Evolutionary conservation across 2,888 invertebrate species (phyloP), one percentile per base, ranked within the genome.

Genomic region (Caenorhabditis wallacei): DNA sequence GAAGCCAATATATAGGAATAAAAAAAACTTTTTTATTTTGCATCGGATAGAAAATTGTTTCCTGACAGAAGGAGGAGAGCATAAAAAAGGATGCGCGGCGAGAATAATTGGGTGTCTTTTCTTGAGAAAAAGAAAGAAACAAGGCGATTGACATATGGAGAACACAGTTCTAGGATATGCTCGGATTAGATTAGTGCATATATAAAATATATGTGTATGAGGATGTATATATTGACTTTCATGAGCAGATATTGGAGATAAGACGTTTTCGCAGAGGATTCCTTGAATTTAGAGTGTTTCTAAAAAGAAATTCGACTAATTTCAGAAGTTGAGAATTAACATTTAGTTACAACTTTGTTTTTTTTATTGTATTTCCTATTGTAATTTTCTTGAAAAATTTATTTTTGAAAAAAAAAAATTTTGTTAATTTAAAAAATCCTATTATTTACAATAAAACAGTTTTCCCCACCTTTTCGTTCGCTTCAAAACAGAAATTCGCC

Each of bases 161-260:
- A 75, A 75, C 75, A 75, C 75, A 59, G 75, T 75, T 75, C 75
- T 75, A 20, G 26, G 16, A 40, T 30, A 8, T 22, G 11, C 26
- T 63, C 54, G 57, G 68, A 76, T 76, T 76, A 68, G 76, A 76
- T 76, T 68, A 76, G 76, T 68, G 56, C 75, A 61, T 46, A 43
- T 43, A 26, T 40, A 43, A n/a, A n/a, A n/a, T n/a, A n/a, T n/a
- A n/a, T n/a, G n/a, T n/a, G n/a, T n/a, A n/a, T n/a, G n/a, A n/a
- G n/a, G n/a, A n/a, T n/a, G n/a, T 1, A 11, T 64, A 22, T 35
- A 57, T 57, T 69, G 69, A 57, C 57, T 37, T 46, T 57, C 20
- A 13, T 22, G 4, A 35, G 30, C 18, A 64, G 18, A 48, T 24
- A 16, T 22, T 16, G 22, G 30, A 20, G 64, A 64, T 48, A 30